A percentile compares a stretch with the other conserved stretches of the same genome.
Evolutionary conservation across 2,888 invertebrate species (phyloP).

Genomic region (Acleris laterana): DNA sequence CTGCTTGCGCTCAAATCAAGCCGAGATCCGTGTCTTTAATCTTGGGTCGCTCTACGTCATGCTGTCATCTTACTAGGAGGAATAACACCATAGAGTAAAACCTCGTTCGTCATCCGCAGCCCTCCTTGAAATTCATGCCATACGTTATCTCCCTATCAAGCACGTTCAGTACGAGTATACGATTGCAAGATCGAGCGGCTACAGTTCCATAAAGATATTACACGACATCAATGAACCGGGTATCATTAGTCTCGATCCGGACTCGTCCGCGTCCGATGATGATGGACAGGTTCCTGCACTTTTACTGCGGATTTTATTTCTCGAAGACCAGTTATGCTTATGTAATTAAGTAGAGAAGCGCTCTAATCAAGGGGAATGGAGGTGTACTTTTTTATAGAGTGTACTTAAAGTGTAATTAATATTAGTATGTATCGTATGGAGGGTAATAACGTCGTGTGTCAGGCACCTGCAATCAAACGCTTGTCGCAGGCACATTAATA

Average conservation of each 20-base stretch:
- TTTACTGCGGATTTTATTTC: slow-evolving; percentile 37
- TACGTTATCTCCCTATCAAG: slow-evolving; percentile 22
- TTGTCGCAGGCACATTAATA: slow-evolving; percentile 66
- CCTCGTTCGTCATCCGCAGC: slow-evolving; percentile 20
- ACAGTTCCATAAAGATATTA: slow-evolving; percentile 8
- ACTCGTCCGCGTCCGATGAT: slow-evolving; percentile 14
- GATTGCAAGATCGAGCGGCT: slow-evolving; percentile 16
- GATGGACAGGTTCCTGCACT: slow-evolving; percentile 33
- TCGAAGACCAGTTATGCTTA: slow-evolving; percentile 36
- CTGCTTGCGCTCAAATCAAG: too few relatives aligned
- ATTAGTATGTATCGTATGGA: slow-evolving; percentile 37
- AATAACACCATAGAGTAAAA: not conserved
- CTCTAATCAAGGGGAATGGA: slow-evolving; percentile 34
- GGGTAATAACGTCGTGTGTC: slow-evolving; percentile 37
- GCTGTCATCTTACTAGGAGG: too few relatives aligned
- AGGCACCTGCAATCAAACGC: slow-evolving; percentile 70
- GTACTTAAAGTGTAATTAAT: slow-evolving; percentile 37
- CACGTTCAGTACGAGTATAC: slow-evolving; percentile 15
- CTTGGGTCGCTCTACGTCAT: too few relatives aligned
- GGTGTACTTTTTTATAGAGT: slow-evolving; percentile 33
- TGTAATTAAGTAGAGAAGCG: slow-evolving; percentile 38
- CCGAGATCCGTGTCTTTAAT: too few relatives aligned
- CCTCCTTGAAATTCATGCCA: slow-evolving; percentile 24
- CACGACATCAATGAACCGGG: slow-evolving; percentile 44
- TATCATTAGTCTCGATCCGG: slow-evolving; percentile 20